phyloP scores from a whole-genome alignment of 1,140 invertebrate species.

The Drosophila neocordata region DNA sequence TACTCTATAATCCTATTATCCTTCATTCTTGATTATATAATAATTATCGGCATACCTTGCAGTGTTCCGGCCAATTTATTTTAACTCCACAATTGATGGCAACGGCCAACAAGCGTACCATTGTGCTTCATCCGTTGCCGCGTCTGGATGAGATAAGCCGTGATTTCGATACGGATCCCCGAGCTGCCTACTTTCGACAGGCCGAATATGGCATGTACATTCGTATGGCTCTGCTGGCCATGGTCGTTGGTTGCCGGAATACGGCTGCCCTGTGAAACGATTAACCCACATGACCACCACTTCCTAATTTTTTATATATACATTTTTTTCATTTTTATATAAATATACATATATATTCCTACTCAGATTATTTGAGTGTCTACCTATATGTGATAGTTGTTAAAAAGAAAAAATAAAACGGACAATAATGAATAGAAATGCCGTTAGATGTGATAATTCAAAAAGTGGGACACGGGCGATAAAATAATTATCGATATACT shows the following conservation, averaged over 20 bases:
- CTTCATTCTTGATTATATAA: conserved; percentile 6
- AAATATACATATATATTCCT: not conserved
- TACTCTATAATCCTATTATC: not conserved
- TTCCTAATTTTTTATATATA: not conserved
- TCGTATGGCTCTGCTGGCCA: conserved; percentile 97
- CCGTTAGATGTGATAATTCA: not conserved
- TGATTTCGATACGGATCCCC: conserved; percentile 96
- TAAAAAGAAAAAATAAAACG: not conserved
- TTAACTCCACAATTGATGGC: conserved; percentile 98
- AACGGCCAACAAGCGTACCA: conserved; percentile 94
- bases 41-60: conserved; percentile 11
- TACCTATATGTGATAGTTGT: not conserved
- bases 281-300: not conserved
- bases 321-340: not conserved
- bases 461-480: not conserved
- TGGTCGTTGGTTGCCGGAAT: conserved; percentile 89
- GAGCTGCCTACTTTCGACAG: conserved; percentile 99
- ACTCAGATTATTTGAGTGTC: no score
- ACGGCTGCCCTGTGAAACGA: conserved; percentile 25
- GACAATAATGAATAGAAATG: not conserved
- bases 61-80: conserved; percentile 92
- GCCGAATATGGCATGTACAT: conserved; percentile 99
- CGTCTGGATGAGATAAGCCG: conserved; percentile 96
- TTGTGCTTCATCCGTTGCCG: conserved; percentile 99
- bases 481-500: not conserved